Conservation (phyloP, 2,113 vertebrate genomes). For the Chloropsis hardwickii region DNA sequence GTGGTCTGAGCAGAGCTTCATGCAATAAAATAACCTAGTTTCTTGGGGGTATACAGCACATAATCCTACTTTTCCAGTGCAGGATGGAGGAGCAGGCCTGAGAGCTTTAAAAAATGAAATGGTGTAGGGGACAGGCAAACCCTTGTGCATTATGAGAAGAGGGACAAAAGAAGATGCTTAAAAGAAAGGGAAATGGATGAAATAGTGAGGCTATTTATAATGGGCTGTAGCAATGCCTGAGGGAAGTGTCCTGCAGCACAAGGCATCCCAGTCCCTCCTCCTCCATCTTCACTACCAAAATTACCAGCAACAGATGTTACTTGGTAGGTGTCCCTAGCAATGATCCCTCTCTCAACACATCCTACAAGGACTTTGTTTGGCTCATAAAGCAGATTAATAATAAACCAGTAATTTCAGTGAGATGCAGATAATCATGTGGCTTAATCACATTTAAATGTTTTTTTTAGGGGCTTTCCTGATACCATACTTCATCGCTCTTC, state of each 20-base stretch:
- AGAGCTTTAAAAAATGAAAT: background rate
- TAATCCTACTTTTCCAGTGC: background rate
- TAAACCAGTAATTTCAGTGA: background rate
- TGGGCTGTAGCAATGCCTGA: background rate
- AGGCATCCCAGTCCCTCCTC: background rate
- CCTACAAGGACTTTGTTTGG: background rate
- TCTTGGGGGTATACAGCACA: background rate
- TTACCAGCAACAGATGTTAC: background rate
- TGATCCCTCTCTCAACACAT: background rate
- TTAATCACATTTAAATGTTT: background rate
- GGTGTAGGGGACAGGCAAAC: background rate
- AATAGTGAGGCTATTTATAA: background rate
- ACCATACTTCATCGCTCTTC: constrained; percentile 84
- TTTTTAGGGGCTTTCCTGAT: constrained; percentile 88
- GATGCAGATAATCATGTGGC: background rate
- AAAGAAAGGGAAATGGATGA: background rate
- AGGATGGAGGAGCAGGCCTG: fast-evolving
- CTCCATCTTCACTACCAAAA: background rate
- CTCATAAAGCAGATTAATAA: background rate
- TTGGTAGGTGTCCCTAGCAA: background rate
- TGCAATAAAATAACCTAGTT: background rate
- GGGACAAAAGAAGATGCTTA: background rate
- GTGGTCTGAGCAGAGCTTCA: background rate
- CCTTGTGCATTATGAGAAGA: background rate
- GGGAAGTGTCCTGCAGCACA: background rate